Evolutionary conservation across 35 echinoderm and acorn worm species (phyloP).

Genomic region (Strongylocentrotus purpuratus): DNA sequence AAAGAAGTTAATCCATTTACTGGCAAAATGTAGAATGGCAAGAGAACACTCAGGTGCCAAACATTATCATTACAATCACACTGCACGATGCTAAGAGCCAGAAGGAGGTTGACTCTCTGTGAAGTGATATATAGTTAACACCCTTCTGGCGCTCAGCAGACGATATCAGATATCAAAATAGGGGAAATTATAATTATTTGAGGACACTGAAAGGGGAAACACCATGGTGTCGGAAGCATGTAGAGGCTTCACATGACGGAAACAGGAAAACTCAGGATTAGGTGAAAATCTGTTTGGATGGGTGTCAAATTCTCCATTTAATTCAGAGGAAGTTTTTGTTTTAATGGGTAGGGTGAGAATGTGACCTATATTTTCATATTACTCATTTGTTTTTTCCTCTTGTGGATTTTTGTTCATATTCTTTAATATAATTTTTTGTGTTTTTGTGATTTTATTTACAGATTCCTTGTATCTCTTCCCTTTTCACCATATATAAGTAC

Average conservation of each 20-base stretch:
- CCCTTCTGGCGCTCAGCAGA: background rate
- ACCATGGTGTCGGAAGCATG: background rate
- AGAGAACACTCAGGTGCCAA: too few species aligned
- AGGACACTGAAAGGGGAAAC: background rate
- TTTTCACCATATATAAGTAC: background rate
- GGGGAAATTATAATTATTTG: background rate
- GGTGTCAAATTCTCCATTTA: background rate
- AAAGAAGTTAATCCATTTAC: too few species aligned
- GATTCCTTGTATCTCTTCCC: background rate
- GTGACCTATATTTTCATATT: background rate
- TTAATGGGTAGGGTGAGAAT: background rate
- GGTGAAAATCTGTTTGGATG: slow-evolving; percentile 17
- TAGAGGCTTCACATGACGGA: background rate
- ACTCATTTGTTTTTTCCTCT: background rate
- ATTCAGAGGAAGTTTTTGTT: background rate
- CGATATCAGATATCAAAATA: background rate
- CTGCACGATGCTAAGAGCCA: too few species aligned
- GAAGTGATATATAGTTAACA: background rate
- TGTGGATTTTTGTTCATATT: background rate
- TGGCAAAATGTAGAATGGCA: too few species aligned
- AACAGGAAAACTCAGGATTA: slow-evolving; percentile 3
- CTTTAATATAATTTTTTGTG: background rate
- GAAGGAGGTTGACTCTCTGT: background rate
- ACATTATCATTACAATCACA: too few species aligned
- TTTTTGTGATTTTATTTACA: background rate